A percentile compares a stretch with the other conserved stretches of the same genome.
Conservation (phyloP, 2,113 vertebrate species). For the Aythya baeri region DNA sequence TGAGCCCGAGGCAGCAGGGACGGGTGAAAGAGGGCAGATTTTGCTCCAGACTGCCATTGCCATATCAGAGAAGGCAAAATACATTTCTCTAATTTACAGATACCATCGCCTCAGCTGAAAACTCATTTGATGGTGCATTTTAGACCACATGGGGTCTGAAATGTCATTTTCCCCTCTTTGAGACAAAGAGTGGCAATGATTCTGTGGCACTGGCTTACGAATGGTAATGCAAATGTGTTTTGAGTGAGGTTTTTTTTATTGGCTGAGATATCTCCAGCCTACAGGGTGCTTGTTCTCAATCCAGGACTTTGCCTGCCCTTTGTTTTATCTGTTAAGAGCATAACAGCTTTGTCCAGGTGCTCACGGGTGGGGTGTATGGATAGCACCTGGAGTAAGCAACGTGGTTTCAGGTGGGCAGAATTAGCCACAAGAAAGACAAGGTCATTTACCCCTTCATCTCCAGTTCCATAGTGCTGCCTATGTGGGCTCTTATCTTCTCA, state of each 20-base stretch:
- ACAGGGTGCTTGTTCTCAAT: accelerated
- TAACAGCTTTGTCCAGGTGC: neutral
- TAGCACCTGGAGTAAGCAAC: neutral
- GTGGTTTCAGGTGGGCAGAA: neutral
- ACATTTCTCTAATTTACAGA: neutral
- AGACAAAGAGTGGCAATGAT: neutral
- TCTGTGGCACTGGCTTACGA: neutral
- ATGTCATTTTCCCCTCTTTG: neutral
- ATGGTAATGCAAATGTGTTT: neutral
- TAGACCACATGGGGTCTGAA: accelerated
- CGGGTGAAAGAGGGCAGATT: neutral
- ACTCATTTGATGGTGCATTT: neutral
- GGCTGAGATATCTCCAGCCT: neutral
- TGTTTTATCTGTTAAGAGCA: neutral
- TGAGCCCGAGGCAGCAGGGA: neutral
- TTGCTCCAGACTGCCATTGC: accelerated
- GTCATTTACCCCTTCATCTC: neutral
- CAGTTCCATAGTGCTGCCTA: neutral
- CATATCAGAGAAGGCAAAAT: neutral
- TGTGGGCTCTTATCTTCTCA: neutral
- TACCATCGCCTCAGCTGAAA: neutral
- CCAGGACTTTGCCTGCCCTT: neutral
- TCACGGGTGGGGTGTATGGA: neutral
- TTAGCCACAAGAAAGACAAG: neutral
- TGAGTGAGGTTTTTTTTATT: neutral